Conservation (phyloP, 1,140 invertebrate genomes). For the Paracyclopina nana region DNA sequence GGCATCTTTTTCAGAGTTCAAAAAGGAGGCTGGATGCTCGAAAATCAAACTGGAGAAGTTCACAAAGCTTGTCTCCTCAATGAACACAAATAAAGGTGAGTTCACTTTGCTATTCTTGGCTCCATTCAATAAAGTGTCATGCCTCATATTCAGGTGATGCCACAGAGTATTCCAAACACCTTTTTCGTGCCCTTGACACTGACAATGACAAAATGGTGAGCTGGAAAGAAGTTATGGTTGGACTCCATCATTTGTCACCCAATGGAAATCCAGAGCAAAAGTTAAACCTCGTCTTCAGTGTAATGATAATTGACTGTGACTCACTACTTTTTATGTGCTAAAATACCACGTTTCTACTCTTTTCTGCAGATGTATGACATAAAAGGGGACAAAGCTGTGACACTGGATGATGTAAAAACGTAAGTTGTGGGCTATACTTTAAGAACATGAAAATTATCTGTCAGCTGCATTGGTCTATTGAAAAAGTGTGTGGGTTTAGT, state of each 20-base stretch:
- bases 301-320: background rate
- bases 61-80: background rate
- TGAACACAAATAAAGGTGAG: conserved; percentile 2
- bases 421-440: background rate
- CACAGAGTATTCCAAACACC: background rate
- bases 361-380: background rate
- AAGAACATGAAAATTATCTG: background rate
- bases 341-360: background rate
- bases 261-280: background rate
- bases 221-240: background rate
- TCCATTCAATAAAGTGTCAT: background rate
- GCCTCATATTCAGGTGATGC: background rate
- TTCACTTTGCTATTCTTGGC: too few species aligned
- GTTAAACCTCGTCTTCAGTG: background rate
- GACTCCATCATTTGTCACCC: background rate
- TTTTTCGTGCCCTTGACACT: background rate
- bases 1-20: background rate
- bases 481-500: background rate
- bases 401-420: background rate
- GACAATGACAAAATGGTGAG: background rate
- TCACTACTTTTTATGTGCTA: background rate
- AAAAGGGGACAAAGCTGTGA: background rate
- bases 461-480: background rate
- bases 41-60: conserved; percentile 1
- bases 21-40: background rate